phyloP scores from a whole-genome alignment of 1,140 invertebrate species.

The Tetragnatha versicolor region DNA sequence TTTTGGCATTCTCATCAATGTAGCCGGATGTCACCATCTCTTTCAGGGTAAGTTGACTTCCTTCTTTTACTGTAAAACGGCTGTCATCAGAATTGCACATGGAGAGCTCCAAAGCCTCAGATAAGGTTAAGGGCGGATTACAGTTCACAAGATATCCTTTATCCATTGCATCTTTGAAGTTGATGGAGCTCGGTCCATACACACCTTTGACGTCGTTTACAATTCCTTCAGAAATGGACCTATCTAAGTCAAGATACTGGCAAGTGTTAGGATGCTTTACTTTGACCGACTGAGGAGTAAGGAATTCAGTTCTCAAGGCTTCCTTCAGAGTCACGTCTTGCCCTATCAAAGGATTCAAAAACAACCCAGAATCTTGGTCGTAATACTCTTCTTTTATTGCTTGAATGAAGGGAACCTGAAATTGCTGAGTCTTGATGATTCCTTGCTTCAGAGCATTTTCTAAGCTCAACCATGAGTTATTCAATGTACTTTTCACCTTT shows the following conservation, averaged over 20 bases:
- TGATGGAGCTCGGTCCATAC: conserved; percentile 65
- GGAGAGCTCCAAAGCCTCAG: conserved; percentile 78
- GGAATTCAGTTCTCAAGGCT: conserved; percentile 69
- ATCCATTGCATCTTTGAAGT: conserved; percentile 75
- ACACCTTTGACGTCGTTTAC: conserved; percentile 81
- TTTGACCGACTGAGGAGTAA: conserved; percentile 7
- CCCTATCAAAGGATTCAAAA: conserved; percentile 77
- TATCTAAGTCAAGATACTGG: not conserved
- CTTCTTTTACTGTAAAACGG: conserved; percentile 77
- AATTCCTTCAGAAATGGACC: conserved; percentile 1
- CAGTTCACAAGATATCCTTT: conserved; percentile 74
- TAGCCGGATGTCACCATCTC: conserved; percentile 5
- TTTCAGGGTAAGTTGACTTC: not conserved
- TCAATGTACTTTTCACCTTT: conserved; percentile 66
- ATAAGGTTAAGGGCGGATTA: conserved; percentile 71
- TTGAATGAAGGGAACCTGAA: conserved; percentile 76
- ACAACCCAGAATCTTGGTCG: conserved; percentile 75
- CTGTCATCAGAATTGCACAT: conserved; percentile 80
- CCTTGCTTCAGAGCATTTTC: conserved; percentile 74
- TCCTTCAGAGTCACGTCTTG: conserved; percentile 80
- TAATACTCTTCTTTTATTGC: conserved; percentile 82
- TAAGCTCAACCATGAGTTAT: conserved; percentile 70
- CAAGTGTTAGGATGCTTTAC: not conserved
- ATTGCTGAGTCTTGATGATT: conserved; percentile 74
- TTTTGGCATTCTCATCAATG: conserved; percentile 5